Base-by-base conservation (phyloP, 2,888 invertebrate genomes). In the Dolichopus griseipennis region DNA sequence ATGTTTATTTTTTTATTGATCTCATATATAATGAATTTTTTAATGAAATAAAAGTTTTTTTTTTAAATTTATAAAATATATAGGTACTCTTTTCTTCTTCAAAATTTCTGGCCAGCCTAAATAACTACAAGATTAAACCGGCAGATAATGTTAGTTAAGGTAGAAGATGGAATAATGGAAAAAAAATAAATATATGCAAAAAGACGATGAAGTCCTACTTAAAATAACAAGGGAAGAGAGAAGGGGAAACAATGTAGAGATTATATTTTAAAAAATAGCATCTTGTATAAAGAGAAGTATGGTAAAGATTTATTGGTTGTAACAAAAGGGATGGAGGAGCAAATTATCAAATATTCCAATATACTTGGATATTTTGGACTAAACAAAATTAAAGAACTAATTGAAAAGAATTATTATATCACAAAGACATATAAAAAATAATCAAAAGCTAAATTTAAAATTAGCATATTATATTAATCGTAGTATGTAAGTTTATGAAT, bases 91-190 rank as follows among this genome's bases (percentile, higher is more conserved):
- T 27, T 27, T 27, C 27, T 27, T 27, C 27, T 27, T 27, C 27
- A 27, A 27, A 27, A 27, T 27, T 27, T 27, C 27, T 27, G 27
- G 5, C 5, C 27, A 27, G 27, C 27, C 27, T 27, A 27, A n/a
- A 71, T 34, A 70, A 71, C 0, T 61, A 37, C 21, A 41, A 67
- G 12, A 71, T 72, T 1, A 72, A 73, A 64, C 69, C 71, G 73
- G 22, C 64, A 66, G 27, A 62, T 69, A 18, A 61, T 65, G 22
- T 20, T 66, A 8, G 20, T 65, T 12, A 12, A 52, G 15, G 33
- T 20, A 5, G 43, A 43, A n/a, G 64, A 66, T 21, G 41, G 5
- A 1, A 5, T 3, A 21, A 62, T n/a, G n/a, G n/a, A n/a, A n/a
- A 62, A 6, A 62, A 62, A 22, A 20, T 20, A 62, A 20, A 62